Percentiles rank a stretch among this genome's conserved stretches.
Evolutionary conservation across 2,113 vertebrate species (phyloP).

Genomic region (Piaya cayana): DNA sequence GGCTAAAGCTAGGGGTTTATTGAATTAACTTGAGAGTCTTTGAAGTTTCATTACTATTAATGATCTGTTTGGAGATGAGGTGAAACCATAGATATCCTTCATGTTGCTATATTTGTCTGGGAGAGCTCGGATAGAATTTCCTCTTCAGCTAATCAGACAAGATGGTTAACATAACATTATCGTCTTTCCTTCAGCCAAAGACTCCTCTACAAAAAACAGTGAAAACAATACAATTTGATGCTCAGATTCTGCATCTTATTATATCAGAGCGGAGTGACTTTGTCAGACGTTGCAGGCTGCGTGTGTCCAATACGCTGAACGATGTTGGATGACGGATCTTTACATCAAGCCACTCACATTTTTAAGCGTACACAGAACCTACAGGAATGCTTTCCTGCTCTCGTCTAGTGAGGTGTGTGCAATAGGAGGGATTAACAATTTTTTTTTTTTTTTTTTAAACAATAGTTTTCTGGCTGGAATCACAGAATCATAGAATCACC

Average conservation of each 20-base stretch:
- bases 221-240: not conserved
- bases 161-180: conserved; percentile 22
- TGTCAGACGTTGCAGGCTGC: not conserved
- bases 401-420: not conserved
- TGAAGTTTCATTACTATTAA: conserved; percentile 71
- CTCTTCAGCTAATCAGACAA: conserved; percentile 55
- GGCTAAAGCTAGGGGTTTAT: conserved; percentile 58
- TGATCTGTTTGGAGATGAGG: conserved; percentile 49
- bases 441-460: too few species aligned
- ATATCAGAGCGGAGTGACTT: not conserved
- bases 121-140: conserved; percentile 61
- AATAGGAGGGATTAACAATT: too few species aligned
- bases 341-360: not conserved
- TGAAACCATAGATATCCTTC: conserved; percentile 59
- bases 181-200: conserved; percentile 7
- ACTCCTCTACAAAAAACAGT: conserved; percentile 10
- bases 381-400: not conserved
- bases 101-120: conserved; percentile 46
- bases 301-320: not conserved
- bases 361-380: not conserved
- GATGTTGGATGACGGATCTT: not conserved
- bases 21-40: conserved; percentile 47
- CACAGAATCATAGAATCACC: too few species aligned
- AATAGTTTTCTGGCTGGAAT: too few species aligned
- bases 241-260: not conserved